Evolutionary conservation across 2,113 vertebrate species (phyloP).

Genomic region (Propithecus coquereli): DNA sequence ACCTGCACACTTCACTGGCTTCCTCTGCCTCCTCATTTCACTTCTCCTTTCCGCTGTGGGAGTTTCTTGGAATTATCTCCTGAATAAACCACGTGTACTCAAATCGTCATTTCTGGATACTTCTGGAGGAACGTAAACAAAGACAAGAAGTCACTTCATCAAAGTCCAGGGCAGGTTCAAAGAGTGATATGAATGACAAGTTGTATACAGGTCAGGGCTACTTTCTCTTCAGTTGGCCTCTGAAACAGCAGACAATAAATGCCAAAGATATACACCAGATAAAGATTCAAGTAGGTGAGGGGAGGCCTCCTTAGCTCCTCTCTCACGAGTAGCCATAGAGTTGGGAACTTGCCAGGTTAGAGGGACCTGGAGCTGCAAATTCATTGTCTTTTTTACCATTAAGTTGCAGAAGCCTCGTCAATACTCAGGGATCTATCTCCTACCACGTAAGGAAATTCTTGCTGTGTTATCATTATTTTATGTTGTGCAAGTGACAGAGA

Average conservation of each 20-base stretch:
- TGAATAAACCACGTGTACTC: background rate
- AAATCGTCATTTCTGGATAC: background rate
- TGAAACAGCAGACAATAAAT: background rate
- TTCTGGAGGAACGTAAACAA: background rate
- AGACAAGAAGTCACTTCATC: background rate
- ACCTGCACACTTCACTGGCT: accelerated
- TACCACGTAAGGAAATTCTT: background rate
- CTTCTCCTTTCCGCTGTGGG: background rate
- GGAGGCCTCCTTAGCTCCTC: background rate
- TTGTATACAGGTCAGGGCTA: background rate
- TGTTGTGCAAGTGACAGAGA: background rate
- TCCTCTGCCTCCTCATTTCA: background rate
- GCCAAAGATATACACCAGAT: background rate
- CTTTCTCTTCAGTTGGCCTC: background rate
- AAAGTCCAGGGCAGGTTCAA: background rate
- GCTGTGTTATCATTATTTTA: background rate
- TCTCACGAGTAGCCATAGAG: background rate
- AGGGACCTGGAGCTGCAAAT: background rate
- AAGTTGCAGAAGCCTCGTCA: background rate
- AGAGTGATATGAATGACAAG: background rate
- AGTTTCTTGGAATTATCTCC: background rate
- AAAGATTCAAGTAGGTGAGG: background rate
- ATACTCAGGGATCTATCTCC: background rate
- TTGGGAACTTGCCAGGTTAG: background rate
- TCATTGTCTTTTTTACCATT: background rate